Evolutionary conservation across 2,888 invertebrate genomes (phyloP).

Genomic region (Apotomis betuletana): DNA sequence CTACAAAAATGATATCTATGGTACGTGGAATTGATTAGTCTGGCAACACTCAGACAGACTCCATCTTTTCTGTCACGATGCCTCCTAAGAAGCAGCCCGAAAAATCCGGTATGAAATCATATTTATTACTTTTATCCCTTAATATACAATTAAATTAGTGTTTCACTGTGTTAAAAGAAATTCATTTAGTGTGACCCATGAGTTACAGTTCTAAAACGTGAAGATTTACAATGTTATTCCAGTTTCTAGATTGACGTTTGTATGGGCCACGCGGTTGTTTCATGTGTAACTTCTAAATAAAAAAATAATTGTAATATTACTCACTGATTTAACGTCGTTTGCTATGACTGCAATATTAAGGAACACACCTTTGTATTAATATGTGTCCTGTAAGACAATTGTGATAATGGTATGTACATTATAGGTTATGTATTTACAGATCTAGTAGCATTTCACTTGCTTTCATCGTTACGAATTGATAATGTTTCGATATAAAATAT

Average conservation of each 20-base stretch:
- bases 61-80: constrained; percentile 87
- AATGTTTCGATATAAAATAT: too few species aligned
- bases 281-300: constrained; percentile 29
- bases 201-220: not conserved
- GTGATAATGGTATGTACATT: constrained; percentile 16
- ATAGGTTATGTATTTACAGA: constrained; percentile 55
- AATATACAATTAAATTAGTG: constrained; percentile 33
- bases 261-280: constrained; percentile 68
- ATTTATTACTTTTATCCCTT: constrained; percentile 49
- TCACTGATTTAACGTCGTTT: not conserved
- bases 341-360: not conserved
- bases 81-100: constrained; percentile 94
- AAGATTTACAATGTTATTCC: constrained; percentile 7
- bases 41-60: constrained; percentile 54
- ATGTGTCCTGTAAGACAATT: not conserved
- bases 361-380: not conserved
- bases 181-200: not conserved
- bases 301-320: not conserved
- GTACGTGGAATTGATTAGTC: constrained; percentile 24
- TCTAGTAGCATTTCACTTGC: too few species aligned
- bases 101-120: constrained; percentile 88
- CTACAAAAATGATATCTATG: not conserved
- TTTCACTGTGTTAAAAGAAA: not conserved
- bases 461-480: not conserved
- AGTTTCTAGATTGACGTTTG: constrained; percentile 35